Base-by-base conservation (phyloP, 2,113 vertebrate species). In the Nicator chloris region DNA sequence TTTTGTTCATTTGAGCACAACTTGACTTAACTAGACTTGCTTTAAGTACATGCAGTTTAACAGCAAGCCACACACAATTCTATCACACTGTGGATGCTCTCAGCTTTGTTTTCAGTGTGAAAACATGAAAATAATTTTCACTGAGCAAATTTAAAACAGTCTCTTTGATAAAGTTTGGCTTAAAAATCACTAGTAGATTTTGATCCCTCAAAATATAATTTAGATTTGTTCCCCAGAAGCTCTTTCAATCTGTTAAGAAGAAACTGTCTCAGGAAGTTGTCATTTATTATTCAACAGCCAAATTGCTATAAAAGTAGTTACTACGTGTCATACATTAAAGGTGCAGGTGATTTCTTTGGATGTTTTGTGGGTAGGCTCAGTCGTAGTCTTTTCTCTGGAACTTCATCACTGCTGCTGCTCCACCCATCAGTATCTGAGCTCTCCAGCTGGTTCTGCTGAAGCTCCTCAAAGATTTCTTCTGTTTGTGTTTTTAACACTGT, bases 401-500 rank as follows among this genome's bases (percentile, higher is more conserved):
- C 33, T 80, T 96, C 98, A 66, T 98, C 98, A 47, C 86, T 93
- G 77, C 83, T 94, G 92, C 87, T 97, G 94, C 87, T 96, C 86
- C 96, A 95, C 15, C 82, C 95, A 81, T 96, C 95, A 20, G 85
- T 90, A 59, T 97, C 97, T 51, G 95, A 94, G 53, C 69, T 86
- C 57, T 97, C 89, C 28, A 90, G 79, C 56, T 97, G 93, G 39
- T 68, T 86, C 79, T 90, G 86, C 79, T 76, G 92, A 64, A 95
- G 60, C 24, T 98, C 97, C 73, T 97, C 97, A 53, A 97, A 70
- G 77, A 97, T 90, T 90, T 97, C 97, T 88, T 97, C 86, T 13
- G 85, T 91, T 93, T 99, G 98, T 13, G 98, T 96, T 97, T 97
- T 98, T 39, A 99, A 95, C 0, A 97, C 98, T n/a, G 97, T 95